Evolutionary conservation across 2,113 vertebrate species (phyloP).

Genomic region (Recurvirostra avosetta): DNA sequence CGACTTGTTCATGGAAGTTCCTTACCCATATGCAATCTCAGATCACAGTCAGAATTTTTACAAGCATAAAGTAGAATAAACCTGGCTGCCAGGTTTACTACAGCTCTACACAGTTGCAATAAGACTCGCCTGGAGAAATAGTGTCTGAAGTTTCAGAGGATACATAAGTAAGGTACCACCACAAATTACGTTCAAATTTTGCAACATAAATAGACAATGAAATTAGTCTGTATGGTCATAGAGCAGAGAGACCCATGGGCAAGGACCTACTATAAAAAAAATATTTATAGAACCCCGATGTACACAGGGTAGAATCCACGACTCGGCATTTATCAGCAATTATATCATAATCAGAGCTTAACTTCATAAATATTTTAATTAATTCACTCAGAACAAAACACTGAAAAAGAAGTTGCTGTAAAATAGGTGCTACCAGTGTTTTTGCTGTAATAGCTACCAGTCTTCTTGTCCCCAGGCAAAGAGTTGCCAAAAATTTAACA

Average conservation of each 20-base stretch:
- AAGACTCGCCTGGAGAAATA: not conserved
- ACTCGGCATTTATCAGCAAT: not conserved
- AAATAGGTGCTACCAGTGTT: not conserved
- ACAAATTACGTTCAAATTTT: not conserved
- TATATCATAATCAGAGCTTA: not conserved
- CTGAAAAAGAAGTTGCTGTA: not conserved
- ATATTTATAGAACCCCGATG: not conserved
- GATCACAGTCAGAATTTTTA: not conserved
- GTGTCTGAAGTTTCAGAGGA: not conserved
- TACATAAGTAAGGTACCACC: not conserved
- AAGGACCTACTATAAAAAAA: not conserved
- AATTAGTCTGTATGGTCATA: not conserved
- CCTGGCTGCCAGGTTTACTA: not conserved
- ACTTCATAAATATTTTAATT: not conserved
- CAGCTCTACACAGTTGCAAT: not conserved
- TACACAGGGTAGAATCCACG: not conserved
- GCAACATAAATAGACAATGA: not conserved
- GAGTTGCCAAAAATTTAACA: not conserved
- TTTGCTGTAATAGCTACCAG: not conserved
- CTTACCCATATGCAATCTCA: not conserved
- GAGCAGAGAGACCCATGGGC: not conserved
- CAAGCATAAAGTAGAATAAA: not conserved
- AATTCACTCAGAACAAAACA: not conserved
- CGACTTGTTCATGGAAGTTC: not conserved
- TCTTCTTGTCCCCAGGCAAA: not conserved